Evolutionary conservation across 2,797 vertebrate genomes (phyloP), one percentile per base, ranked within the genome.

Genomic region (Lateolabrax maculatus): DNA sequence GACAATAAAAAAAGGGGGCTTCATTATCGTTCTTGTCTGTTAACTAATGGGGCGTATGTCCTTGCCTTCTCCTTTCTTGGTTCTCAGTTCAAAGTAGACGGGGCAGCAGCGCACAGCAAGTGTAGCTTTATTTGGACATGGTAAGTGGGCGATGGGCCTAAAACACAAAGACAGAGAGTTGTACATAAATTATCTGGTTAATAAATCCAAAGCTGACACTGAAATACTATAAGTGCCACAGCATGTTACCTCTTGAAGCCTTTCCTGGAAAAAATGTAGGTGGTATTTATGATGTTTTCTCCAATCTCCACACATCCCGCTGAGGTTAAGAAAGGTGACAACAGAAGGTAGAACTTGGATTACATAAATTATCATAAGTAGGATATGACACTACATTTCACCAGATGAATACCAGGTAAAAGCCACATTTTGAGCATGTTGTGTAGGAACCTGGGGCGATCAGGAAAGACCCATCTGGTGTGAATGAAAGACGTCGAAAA

Each of bases 101-200:
- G 98, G 97, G 53, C 98, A 99, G 93, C 98, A 99, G 75, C 98
- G 97, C 73, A 99, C 97, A 31, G 98, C 98, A 16, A 99, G 94
- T 0, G 98, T 99, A 1, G 97, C 97, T 90, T 99, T 99, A 51
- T 92, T 86, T 11, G 98, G 98, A 75, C 97, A 98, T 0, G 98
- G 98, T 36, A 99, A 93, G 80, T 99, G 98, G 44, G 98, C 97
- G 0, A 98, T 84, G 0, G 98, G 98, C 93, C 98, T 99, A 51
- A 73, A 77, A 74, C 12, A 77, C 37, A 72, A 23, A 67, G 3
- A 77, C 5, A 78, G 7, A 53, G 13, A 75, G 27, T 8, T n/a
- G 3, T 0, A 23, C 0, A 39, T 57, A 0, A 36, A 19, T 65
- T 12, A 71, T 3, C 1, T 34, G 9, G 1, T 36, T n/a, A 71